Evolutionary conservation across 2,797 vertebrate species (phyloP).

Genomic region (Propithecus perrieri): DNA sequence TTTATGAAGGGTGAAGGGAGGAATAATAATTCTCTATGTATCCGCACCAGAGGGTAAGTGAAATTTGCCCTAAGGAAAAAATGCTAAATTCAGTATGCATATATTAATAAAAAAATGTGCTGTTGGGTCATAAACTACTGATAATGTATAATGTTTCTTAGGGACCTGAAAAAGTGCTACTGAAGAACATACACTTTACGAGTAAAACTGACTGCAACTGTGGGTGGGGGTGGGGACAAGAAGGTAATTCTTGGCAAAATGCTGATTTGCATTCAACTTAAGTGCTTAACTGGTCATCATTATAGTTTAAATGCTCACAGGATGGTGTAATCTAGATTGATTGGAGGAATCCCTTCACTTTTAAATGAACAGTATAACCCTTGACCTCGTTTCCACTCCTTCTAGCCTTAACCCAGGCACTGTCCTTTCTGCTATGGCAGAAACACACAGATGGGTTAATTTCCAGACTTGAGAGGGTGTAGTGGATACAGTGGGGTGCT

Average conservation of each 20-base stretch:
- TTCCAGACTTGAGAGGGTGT: neutral
- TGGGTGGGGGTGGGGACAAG: neutral
- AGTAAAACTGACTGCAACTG: conserved; percentile 14
- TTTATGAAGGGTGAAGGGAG: neutral
- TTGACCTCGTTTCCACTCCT: neutral
- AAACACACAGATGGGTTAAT: neutral
- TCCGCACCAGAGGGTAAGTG: neutral
- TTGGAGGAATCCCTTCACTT: neutral
- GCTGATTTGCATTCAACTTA: neutral
- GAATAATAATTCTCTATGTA: conserved; percentile 30
- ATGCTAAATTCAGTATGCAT: conserved; percentile 17
- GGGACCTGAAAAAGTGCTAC: neutral
- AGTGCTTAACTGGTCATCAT: conserved; percentile 9
- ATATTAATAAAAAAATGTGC: neutral
- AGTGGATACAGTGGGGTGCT: neutral
- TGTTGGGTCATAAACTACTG: neutral
- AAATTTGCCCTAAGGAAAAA: conserved; percentile 47
- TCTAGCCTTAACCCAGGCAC: neutral
- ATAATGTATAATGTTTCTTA: neutral
- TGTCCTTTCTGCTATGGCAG: neutral
- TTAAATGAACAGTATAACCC: conserved; percentile 36
- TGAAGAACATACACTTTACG: neutral
- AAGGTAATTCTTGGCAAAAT: conserved; percentile 26
- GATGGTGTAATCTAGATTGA: neutral
- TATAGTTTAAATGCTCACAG: conserved; percentile 35